A percentile compares a stretch with the other conserved stretches of the same genome.
These are phyloP conservation scores for Panthera leo DNA, from an alignment of 2,113 vertebrate species.

Conservation along the genomic window DNA sequence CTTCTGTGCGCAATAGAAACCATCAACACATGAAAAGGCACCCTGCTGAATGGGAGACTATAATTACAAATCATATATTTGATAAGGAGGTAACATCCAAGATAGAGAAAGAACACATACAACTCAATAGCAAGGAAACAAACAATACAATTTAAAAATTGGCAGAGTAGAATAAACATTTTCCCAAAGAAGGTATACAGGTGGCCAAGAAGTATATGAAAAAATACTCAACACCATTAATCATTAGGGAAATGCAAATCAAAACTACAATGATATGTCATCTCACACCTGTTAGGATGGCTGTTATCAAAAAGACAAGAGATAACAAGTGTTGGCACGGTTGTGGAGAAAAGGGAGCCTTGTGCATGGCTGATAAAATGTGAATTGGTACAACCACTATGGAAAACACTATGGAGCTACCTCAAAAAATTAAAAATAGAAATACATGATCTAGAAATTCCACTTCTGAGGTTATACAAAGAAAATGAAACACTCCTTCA, in stretches of 20 bases:
- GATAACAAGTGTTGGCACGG: neutral
- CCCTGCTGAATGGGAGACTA: neutral
- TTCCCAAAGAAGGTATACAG: neutral
- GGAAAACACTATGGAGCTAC: neutral
- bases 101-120: neutral
- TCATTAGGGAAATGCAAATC: neutral
- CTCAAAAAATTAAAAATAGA: neutral
- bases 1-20: neutral
- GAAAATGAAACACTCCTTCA: neutral
- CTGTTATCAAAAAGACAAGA: neutral
- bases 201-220: neutral
- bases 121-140: neutral
- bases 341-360: neutral
- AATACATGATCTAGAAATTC: neutral
- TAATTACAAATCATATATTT: neutral
- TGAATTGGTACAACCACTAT: neutral
- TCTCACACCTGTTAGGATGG: neutral
- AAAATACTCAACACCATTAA: neutral
- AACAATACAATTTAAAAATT: neutral
- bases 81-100: neutral
- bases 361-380: neutral
- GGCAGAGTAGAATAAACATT: neutral
- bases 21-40: neutral
- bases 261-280: neutral
- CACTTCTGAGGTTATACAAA: neutral